Conservation (phyloP, 2,888 invertebrate genomes). For the Tholera decimalis region DNA sequence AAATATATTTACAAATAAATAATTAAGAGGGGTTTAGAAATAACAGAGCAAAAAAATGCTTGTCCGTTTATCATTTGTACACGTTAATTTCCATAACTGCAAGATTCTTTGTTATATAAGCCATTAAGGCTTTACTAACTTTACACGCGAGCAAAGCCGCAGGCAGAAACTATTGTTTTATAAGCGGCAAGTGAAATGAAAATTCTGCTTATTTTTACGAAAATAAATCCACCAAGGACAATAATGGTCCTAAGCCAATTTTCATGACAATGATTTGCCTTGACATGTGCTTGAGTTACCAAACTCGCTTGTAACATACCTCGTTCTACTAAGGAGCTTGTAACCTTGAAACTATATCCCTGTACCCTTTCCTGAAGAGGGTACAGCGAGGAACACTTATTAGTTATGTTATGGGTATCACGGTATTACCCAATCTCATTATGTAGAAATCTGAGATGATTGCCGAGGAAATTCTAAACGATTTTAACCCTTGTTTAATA, state of each 20-base stretch:
- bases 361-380: conserved; percentile 54
- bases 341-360: conserved; percentile 50
- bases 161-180: no score
- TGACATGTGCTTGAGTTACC: neutral
- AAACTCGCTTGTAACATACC: conserved; percentile 7
- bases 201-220: no score
- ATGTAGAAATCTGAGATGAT: conserved; percentile 43
- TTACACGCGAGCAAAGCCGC: no score
- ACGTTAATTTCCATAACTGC: no score
- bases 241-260: neutral
- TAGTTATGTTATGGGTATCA: conserved; percentile 27
- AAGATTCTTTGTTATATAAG: no score
- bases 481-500: conserved; percentile 51
- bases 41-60: no score
- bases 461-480: conserved; percentile 30
- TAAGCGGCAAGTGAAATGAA: no score
- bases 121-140: no score
- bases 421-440: conserved; percentile 45
- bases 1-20: no score
- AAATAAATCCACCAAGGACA: no score
- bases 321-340: conserved; percentile 5
- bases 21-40: no score
- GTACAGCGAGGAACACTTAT: conserved; percentile 35
- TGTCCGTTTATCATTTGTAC: no score
- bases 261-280: conserved; percentile 13